Conservation (phyloP, 2,113 vertebrate species). For the Seriola rivoliana region DNA sequence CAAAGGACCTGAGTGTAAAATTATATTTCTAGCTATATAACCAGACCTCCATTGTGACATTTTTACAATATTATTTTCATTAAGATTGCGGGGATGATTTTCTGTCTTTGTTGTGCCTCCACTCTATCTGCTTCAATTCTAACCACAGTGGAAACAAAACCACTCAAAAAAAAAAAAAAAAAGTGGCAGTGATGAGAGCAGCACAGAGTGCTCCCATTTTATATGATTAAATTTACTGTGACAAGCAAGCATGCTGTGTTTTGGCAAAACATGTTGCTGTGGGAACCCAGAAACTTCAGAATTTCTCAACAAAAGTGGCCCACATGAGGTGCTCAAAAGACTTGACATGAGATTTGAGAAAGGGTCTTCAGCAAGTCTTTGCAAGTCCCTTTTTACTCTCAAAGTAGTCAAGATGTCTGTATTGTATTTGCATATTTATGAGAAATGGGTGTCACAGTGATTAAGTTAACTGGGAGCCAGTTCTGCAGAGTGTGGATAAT, state of each 20-base stretch:
- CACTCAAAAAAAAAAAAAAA: constrained; percentile 31
- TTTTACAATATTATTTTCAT: constrained; percentile 69
- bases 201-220: constrained; percentile 54
- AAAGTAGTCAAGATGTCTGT: constrained; percentile 49
- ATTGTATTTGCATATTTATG: constrained; percentile 82
- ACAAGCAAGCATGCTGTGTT: constrained; percentile 57
- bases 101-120: constrained; percentile 48
- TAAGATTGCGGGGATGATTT: constrained; percentile 52
- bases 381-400: constrained; percentile 39
- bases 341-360: constrained; percentile 32
- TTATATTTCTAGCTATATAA: constrained; percentile 64
- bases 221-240: constrained; percentile 66
- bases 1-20: constrained; percentile 60
- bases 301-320: background rate
- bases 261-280: constrained; percentile 65
- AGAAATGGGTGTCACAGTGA: constrained; percentile 75
- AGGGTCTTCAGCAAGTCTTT: constrained; percentile 30
- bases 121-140: constrained; percentile 45
- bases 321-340: constrained; percentile 24
- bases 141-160: constrained; percentile 65
- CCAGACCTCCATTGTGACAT: constrained; percentile 49
- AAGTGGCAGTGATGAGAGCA: constrained; percentile 57
- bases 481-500: constrained; percentile 76
- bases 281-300: constrained; percentile 43
- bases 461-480: constrained; percentile 73